A percentile compares a stretch with the other conserved stretches of the same genome.
These are phyloP conservation scores for Eremophila alpestris DNA, from an alignment of 2,797 vertebrate species.

Conservation along the genomic window DNA sequence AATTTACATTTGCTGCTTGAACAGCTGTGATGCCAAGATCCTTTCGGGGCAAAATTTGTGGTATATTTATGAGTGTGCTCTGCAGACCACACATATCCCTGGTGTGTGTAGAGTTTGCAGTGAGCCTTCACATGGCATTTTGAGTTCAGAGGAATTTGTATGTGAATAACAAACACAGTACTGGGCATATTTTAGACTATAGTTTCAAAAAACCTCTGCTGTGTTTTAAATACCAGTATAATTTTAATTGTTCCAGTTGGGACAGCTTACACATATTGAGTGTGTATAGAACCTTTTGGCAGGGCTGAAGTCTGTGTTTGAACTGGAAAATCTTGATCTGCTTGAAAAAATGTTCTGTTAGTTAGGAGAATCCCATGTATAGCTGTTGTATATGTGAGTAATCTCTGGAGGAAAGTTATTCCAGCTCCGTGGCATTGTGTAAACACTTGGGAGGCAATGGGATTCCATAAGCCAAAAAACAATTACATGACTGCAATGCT, in stretches of 20 bases:
- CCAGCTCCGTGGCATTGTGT: not conserved
- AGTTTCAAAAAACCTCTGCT: not conserved
- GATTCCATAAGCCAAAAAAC: not conserved
- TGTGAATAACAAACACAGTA: not conserved
- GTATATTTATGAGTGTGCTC: not conserved
- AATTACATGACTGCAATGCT: not conserved
- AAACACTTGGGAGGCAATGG: not conserved
- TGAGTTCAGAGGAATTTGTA: not conserved
- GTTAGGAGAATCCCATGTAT: not conserved
- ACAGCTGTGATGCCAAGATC: not conserved
- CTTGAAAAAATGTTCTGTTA: not conserved
- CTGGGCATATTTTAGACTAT: not conserved
- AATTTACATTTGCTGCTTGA: constrained; percentile 25
- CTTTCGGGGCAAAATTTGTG: not conserved
- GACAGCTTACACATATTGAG: not conserved
- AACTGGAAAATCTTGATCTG: not conserved
- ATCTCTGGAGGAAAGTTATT: not conserved
- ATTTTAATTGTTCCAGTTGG: not conserved
- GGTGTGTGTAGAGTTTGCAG: not conserved
- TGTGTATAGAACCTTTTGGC: not conserved
- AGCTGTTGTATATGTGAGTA: not conserved
- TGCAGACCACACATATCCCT: not conserved
- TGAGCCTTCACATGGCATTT: not conserved
- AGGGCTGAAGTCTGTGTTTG: not conserved
- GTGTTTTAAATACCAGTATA: not conserved